These are phyloP conservation scores for Hedya salicella DNA, from an alignment of 2,888 invertebrate genomes.

Conservation along the genomic window DNA sequence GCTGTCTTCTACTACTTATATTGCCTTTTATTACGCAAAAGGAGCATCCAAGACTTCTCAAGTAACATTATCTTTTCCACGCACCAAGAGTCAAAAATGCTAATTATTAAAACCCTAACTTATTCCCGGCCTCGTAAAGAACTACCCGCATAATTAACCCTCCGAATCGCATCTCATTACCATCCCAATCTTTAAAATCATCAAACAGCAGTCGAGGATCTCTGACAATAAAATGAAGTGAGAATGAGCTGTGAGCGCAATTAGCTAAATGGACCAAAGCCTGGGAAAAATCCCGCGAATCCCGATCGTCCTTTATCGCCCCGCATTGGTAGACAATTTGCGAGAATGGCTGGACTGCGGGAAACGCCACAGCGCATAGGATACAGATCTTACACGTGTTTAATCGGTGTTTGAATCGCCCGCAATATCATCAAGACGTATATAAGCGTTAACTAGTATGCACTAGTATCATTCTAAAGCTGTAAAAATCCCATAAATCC, in stretches of 20 bases:
- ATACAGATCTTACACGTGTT: slow-evolving; percentile 13
- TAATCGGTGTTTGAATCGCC: not conserved
- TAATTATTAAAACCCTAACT: no score
- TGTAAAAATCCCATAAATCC: no score
- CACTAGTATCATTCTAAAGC: no score
- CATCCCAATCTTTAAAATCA: slow-evolving; percentile 30
- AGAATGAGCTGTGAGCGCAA: slow-evolving; percentile 40
- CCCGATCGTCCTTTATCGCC: slow-evolving; percentile 41
- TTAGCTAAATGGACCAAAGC: slow-evolving; percentile 40
- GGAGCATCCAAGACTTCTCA: no score
- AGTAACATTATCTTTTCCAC: no score
- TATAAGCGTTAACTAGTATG: no score
- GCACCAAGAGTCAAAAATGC: no score
- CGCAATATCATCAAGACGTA: no score
- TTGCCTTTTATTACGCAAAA: no score
- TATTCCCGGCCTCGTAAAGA: not conserved
- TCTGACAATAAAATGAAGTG: slow-evolving; percentile 38
- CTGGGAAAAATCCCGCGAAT: slow-evolving; percentile 37
- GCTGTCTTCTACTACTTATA: no score
- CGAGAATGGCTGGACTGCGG: slow-evolving; percentile 35
- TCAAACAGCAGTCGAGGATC: slow-evolving; percentile 30
- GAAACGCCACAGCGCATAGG: not conserved
- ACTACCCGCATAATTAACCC: slow-evolving; percentile 4
- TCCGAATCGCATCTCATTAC: slow-evolving; percentile 16
- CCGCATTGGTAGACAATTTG: slow-evolving; percentile 44